These are phyloP conservation scores for Nibea coibor DNA, from an alignment of 2,113 vertebrate genomes.

Conservation along the genomic window DNA sequence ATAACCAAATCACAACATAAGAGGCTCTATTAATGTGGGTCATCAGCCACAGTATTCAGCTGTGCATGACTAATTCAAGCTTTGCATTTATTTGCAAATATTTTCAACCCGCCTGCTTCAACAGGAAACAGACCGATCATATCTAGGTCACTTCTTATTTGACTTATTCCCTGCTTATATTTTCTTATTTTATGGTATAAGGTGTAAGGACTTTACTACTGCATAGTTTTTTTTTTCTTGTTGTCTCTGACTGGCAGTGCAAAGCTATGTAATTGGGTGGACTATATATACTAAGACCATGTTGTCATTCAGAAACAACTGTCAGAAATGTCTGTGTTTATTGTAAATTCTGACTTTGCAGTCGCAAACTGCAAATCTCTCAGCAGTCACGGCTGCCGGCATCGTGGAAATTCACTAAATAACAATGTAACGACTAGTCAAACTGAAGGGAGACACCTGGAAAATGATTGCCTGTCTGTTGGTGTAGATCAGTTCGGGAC, in stretches of 20 bases:
- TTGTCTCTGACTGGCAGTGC: neutral
- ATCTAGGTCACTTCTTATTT: neutral
- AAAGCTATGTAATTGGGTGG: neutral
- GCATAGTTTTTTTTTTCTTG: neutral
- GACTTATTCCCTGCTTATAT: neutral
- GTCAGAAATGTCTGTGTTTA: neutral
- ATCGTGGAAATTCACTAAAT: neutral
- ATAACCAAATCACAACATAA: neutral
- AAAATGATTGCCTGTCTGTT: neutral
- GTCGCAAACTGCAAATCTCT: neutral
- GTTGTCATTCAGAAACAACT: conserved; percentile 5
- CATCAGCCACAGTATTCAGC: conserved; percentile 10
- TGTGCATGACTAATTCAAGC: conserved; percentile 33
- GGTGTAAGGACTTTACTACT: neutral
- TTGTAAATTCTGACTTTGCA: neutral
- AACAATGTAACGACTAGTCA: neutral
- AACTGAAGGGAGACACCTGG: neutral
- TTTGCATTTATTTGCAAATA: conserved; percentile 33
- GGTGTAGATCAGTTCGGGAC: neutral
- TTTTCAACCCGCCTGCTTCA: conserved; percentile 8
- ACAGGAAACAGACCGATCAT: neutral
- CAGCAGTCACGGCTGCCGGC: neutral
- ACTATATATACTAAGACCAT: neutral
- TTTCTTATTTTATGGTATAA: neutral
- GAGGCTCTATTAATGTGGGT: conserved; percentile 15